Evolutionary conservation across 1,140 invertebrate genomes (phyloP).

Genomic region (Psix sp.): DNA sequence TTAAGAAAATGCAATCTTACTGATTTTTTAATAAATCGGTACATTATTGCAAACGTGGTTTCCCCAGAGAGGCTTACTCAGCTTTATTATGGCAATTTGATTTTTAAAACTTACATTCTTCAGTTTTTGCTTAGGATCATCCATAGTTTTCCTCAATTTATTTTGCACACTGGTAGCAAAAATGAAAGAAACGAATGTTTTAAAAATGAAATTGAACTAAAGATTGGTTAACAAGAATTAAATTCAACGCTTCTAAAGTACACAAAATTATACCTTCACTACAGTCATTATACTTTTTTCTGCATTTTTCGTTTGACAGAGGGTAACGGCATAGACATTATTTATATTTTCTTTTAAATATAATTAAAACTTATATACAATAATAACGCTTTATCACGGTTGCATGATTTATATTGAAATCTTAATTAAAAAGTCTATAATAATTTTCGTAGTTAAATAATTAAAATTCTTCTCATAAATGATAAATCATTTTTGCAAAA

Average conservation of each 20-base stretch:
- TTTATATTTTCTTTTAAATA: constrained; percentile 35
- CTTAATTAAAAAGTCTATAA: constrained; percentile 40
- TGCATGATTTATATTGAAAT: constrained; percentile 42
- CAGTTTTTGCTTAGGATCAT: too few relatives aligned
- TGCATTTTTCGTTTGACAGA: constrained; percentile 16
- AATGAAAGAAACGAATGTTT: too few relatives aligned
- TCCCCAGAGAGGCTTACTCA: too few relatives aligned
- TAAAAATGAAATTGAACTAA: constrained; percentile 8
- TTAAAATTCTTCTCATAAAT: constrained; percentile 40
- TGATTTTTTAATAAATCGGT: constrained; percentile 1
- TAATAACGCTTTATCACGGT: constrained; percentile 24
- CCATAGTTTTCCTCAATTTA: too few relatives aligned
- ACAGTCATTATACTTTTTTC: constrained; percentile 31
- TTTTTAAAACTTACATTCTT: too few relatives aligned
- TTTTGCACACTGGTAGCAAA: too few relatives aligned
- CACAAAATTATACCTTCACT: constrained; percentile 38
- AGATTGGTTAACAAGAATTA: constrained; percentile 9
- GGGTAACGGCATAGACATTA: constrained; percentile 9
- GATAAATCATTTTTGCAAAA: constrained; percentile 41
- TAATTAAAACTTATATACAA: constrained; percentile 57
- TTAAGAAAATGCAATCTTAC: too few relatives aligned
- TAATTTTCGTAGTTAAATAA: constrained; percentile 46
- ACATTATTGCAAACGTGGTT: too few relatives aligned
- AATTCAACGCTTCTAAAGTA: constrained; percentile 32
- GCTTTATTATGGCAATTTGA: too few relatives aligned